Conservation (phyloP, 2,797 vertebrate genomes). For the Sebastes reedi region DNA sequence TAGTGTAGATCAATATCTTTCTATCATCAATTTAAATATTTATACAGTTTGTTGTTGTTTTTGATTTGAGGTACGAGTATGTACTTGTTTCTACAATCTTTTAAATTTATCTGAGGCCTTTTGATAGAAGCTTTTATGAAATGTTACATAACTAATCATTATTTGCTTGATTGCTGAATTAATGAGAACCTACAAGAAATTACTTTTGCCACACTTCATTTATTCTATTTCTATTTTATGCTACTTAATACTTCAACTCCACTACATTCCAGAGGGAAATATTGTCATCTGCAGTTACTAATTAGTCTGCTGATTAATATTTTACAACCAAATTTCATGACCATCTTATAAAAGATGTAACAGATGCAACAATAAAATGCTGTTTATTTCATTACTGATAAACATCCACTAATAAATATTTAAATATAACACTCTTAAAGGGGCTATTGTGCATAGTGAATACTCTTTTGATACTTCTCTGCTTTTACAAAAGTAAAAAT, state of each 20-base stretch:
- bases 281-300: background rate
- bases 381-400: background rate
- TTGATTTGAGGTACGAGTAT: background rate
- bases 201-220: background rate
- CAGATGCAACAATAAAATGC: background rate
- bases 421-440: background rate
- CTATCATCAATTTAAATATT: background rate
- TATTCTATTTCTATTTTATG: background rate
- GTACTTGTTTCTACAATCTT: background rate
- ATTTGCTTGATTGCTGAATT: slow-evolving; percentile 8
- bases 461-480: background rate
- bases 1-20: background rate
- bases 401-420: background rate
- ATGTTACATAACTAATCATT: background rate
- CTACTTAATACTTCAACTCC: background rate
- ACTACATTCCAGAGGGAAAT: background rate
- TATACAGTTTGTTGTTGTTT: background rate
- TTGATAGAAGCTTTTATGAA: background rate
- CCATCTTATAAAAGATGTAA: background rate
- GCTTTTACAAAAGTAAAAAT: background rate
- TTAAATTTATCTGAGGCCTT: background rate
- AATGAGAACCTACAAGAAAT: background rate
- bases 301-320: background rate
- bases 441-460: background rate
- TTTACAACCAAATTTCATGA: background rate